These are phyloP conservation scores for Belgica antarctica DNA, from an alignment of 2,888 invertebrate species.

Conservation along the genomic window DNA sequence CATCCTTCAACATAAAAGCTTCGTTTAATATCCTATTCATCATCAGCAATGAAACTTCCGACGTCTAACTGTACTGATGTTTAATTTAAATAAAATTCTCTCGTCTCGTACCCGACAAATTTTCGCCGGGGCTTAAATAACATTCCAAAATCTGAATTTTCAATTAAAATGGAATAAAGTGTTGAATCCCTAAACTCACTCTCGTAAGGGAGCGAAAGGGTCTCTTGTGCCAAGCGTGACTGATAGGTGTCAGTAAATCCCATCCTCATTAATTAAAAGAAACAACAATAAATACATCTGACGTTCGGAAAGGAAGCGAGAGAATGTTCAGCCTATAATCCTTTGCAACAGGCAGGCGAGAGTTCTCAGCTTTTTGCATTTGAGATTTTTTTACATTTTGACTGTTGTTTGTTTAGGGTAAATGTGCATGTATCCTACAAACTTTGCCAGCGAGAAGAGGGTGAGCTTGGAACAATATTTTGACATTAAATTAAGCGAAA, in stretches of 20 bases:
- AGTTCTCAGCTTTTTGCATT: constrained; percentile 11
- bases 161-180: constrained; percentile 27
- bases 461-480: constrained; percentile 6
- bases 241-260: constrained; percentile 41
- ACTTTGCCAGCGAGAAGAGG: background rate
- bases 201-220: background rate
- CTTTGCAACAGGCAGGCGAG: constrained; percentile 40
- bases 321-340: constrained; percentile 33
- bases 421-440: constrained; percentile 2
- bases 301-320: constrained; percentile 13
- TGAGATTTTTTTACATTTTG: too few species aligned
- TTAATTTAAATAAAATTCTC: constrained; percentile 8
- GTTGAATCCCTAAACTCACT: constrained; percentile 13
- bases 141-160: constrained; percentile 19
- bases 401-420: constrained; percentile 18
- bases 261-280: constrained; percentile 42
- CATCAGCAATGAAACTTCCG: too few species aligned
- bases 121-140: constrained; percentile 16
- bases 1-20: too few species aligned
- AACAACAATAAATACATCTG: constrained; percentile 38
- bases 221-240: constrained; percentile 31
- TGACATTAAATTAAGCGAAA: constrained; percentile 42
- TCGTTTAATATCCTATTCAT: too few species aligned
- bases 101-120: constrained; percentile 21
- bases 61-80: too few species aligned